Conservation (phyloP, 2,888 invertebrate species). For the Blera fallax region DNA sequence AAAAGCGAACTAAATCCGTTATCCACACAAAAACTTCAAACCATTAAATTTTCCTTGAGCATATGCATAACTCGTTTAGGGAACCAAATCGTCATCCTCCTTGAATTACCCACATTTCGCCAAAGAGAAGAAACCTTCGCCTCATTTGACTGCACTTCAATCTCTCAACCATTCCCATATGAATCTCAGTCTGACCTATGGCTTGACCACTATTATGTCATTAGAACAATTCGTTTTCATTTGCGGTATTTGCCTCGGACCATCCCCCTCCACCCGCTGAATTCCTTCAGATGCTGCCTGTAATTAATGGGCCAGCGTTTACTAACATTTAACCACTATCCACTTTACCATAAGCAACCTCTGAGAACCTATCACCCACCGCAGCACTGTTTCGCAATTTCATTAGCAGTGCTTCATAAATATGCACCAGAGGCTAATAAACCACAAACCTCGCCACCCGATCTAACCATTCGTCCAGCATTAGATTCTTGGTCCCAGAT, state of each 20-base stretch:
- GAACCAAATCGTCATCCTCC: background rate
- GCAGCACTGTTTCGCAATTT: slow-evolving; percentile 62
- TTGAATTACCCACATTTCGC: background rate
- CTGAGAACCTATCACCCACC: slow-evolving; percentile 64
- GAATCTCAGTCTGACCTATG: slow-evolving; percentile 53
- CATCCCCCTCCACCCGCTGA: background rate
- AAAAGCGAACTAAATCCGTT: too few species aligned
- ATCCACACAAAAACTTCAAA: too few species aligned
- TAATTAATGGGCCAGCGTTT: slow-evolving; percentile 65
- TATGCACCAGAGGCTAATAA: slow-evolving; percentile 63
- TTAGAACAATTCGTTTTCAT: slow-evolving; percentile 50
- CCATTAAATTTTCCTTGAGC: background rate
- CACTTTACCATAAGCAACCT: slow-evolving; percentile 40
- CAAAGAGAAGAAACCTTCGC: slow-evolving; percentile 12
- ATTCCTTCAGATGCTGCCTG: slow-evolving; percentile 23
- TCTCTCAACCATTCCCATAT: slow-evolving; percentile 31
- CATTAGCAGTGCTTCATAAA: slow-evolving; percentile 68
- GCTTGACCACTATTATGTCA: slow-evolving; percentile 50
- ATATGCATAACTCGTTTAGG: too few species aligned
- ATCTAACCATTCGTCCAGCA: slow-evolving; percentile 27
- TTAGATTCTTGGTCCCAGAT: slow-evolving; percentile 60
- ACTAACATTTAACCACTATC: slow-evolving; percentile 65
- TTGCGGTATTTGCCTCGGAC: slow-evolving; percentile 3
- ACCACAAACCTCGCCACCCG: slow-evolving; percentile 52
- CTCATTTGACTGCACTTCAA: slow-evolving; percentile 37